Evolutionary conservation across 2,113 vertebrate species (phyloP), one percentile per base, ranked within the genome.

Genomic region (Campylorhamphus procurvoides): DNA sequence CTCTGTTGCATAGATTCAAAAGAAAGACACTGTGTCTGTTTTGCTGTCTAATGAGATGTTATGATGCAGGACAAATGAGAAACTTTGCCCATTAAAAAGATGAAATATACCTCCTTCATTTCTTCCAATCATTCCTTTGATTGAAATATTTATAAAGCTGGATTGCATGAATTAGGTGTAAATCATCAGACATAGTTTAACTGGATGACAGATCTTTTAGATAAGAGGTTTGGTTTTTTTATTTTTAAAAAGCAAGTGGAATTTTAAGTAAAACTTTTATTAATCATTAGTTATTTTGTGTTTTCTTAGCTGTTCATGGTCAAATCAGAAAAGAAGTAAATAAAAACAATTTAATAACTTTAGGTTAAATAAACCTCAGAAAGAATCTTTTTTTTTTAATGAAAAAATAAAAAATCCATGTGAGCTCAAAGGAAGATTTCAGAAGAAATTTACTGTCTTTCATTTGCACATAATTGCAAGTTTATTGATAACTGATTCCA

Each of bases 141-240:
- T 73, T 93, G 94, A 94, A 98, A 96, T 97, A 97, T 97, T 97
- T 97, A 97, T 96, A 94, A 97, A 96, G 56, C 59, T 84, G 89
- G 76, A 94, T 60, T 91, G 49, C 55, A 95, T 90, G 69, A 91
- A 95, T 93, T 88, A 84, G 64, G 77, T 84, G 4, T 87, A 96
- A 96, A 96, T 96, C 63, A 96, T 37, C 71, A 87, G 14, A 88
- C 31, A 74, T 49, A 73, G 72, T 76, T 95, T 79, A 93, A 13
- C 39, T 88, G 82, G 23, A 90, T 89, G 89, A 94, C 40, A 66
- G 24, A 84, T 87, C 68, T 78, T 78, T 72, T 89, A 93, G 37
- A 37, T 76, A 93, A 60, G 64, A 5, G 3, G 20, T 22, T 47
- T 47, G 22, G 22, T 11, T 37, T 4, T 1, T 96, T 87, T 83